phyloP scores from a whole-genome alignment of 2,888 invertebrate species.

The Hydroisotoma schaefferi region DNA sequence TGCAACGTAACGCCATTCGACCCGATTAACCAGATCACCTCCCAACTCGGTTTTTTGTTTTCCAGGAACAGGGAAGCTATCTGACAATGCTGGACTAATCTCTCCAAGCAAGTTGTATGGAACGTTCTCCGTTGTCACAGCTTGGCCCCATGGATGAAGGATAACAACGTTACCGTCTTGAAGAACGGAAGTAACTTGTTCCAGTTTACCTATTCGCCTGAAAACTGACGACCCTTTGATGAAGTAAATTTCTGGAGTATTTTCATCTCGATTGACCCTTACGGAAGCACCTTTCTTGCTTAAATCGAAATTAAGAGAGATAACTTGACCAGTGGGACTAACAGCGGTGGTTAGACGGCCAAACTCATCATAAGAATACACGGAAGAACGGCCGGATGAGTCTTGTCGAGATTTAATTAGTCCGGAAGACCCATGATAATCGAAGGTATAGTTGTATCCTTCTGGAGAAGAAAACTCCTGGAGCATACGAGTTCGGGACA shows the following conservation, averaged over 20 bases:
- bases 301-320: constrained; percentile 81
- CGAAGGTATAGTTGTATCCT: constrained; percentile 89
- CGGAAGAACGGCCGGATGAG: constrained; percentile 83
- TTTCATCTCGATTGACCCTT: constrained; percentile 74
- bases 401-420: constrained; percentile 83
- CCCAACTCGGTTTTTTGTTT: constrained; percentile 86
- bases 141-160: constrained; percentile 80
- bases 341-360: constrained; percentile 86
- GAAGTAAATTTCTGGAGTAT: constrained; percentile 76
- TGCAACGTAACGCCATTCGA: constrained; percentile 93
- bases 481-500: constrained; percentile 89
- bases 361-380: constrained; percentile 92
- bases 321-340: constrained; percentile 91
- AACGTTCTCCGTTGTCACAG: constrained; percentile 82
- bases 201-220: constrained; percentile 73
- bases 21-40: constrained; percentile 83
- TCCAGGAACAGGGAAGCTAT: constrained; percentile 86
- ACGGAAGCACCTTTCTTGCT: constrained; percentile 86
- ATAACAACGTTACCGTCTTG: constrained; percentile 79
- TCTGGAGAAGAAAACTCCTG: constrained; percentile 87
- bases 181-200: constrained; percentile 72
- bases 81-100: constrained; percentile 79
- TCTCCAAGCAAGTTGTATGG: constrained; percentile 87
- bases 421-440: constrained; percentile 87
- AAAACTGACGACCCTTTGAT: constrained; percentile 83